Conservation (phyloP, 2,888 invertebrate genomes). For the Hydrotaea diabolus region DNA sequence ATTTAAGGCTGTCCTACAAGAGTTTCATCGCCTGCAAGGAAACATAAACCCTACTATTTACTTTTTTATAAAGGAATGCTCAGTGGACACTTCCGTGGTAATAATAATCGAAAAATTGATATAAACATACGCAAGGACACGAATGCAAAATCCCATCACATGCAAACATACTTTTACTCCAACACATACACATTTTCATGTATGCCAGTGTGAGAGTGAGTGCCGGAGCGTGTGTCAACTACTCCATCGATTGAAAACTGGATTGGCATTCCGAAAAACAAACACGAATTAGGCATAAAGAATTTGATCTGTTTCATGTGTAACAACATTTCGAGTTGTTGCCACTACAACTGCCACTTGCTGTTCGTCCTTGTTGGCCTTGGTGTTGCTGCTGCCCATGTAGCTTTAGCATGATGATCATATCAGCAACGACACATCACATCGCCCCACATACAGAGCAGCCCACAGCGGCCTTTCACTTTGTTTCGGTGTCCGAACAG, state of each 20-base stretch:
- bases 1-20: no score
- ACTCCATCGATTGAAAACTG: background rate
- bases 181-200: background rate
- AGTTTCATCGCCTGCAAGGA: no score
- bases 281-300: constrained; percentile 65
- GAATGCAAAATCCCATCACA: background rate
- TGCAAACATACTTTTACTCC: background rate
- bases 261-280: constrained; percentile 37
- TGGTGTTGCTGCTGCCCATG: constrained; percentile 7
- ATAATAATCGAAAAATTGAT: constrained; percentile 16
- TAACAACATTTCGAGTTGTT: constrained; percentile 32
- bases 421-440: constrained; percentile 25
- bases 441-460: no score
- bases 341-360: constrained; percentile 42
- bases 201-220: no score
- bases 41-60: no score
- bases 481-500: background rate
- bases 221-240: background rate
- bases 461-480: background rate
- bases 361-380: background rate
- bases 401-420: constrained; percentile 25
- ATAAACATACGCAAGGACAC: background rate
- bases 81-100: no score
- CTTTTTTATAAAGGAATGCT: no score
- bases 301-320: constrained; percentile 44